Conservation (phyloP, 2,888 invertebrate genomes). For the Cataglyphis albicans region DNA sequence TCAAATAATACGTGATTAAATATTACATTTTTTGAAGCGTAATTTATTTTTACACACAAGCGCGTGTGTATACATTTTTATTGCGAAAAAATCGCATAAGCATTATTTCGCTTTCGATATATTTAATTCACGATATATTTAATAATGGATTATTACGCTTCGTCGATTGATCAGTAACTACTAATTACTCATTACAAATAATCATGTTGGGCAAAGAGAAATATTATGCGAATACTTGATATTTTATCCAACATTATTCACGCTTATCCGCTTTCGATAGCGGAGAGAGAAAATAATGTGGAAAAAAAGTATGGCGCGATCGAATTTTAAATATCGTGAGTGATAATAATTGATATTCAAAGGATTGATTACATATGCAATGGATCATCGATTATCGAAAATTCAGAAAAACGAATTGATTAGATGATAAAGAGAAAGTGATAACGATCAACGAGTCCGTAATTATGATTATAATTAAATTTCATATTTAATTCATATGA, state of each 20-base stretch:
- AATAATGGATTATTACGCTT: not conserved
- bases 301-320: not conserved
- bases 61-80: not conserved
- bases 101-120: not conserved
- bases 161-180: not conserved
- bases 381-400: no score
- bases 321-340: not conserved
- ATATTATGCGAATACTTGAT: not conserved
- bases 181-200: not conserved
- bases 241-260: not conserved
- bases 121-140: not conserved
- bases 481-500: no score
- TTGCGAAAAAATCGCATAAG: not conserved
- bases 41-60: not conserved
- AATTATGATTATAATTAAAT: no score
- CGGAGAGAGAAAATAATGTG: not conserved
- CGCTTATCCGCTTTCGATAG: not conserved
- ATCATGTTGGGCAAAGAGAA: not conserved
- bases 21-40: not conserved
- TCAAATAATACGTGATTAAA: not conserved
- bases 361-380: not conserved
- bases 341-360: not conserved
- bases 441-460: no score
- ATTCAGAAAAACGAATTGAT: no score
- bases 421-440: no score